Evolutionary conservation across 2,888 invertebrate genomes (phyloP), one percentile per base, ranked within the genome.

Genomic region (Nowickia ferox): DNA sequence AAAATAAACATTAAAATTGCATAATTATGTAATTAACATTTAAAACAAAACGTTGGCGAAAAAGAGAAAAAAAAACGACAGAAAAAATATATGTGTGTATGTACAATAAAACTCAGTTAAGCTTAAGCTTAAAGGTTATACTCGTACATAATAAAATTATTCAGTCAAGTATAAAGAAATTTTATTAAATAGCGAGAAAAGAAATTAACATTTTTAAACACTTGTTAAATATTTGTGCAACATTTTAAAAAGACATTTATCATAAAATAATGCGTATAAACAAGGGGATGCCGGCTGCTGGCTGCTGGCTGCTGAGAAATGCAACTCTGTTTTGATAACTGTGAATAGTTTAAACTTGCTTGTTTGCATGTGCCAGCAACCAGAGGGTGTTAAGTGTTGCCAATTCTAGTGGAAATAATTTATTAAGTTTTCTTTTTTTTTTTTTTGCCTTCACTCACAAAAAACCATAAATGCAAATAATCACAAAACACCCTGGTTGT

Each of bases 1-100:
- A 74, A 69, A 69, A 66, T 63, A 69, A 71, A 46, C 38, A 15
- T 74, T 76, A n/a, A 83, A 86, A 82, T 80, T 84, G 86, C 81
- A 87, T 87, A 87, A 87, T 87, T 87, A 87, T 87, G 84, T 84
- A 84, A 87, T 87, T 87, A 87, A 87, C 84, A 84, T 87, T 87
- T 81, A 75, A 80, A 87, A 75, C 78, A 74, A 61, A 63, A 61
- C 30, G 22, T 61, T 44, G 38, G 11, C 38, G 59, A 76, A 74
- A 46, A 79, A 61, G 42, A 42, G 51, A 65, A 74, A 38, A 48
- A 19, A n/a, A 48, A 17, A 42, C 30, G 6, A 6, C 5, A 42
- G n/a, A 17, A 68, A 17, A 38, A 51, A 55, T 46, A 40, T n/a
- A 5, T 30, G 6, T 6, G 6, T 0, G 6, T 6, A 30, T 4